phyloP scores from a whole-genome alignment of 2,113 vertebrate species.

The Xenus cinereus region DNA sequence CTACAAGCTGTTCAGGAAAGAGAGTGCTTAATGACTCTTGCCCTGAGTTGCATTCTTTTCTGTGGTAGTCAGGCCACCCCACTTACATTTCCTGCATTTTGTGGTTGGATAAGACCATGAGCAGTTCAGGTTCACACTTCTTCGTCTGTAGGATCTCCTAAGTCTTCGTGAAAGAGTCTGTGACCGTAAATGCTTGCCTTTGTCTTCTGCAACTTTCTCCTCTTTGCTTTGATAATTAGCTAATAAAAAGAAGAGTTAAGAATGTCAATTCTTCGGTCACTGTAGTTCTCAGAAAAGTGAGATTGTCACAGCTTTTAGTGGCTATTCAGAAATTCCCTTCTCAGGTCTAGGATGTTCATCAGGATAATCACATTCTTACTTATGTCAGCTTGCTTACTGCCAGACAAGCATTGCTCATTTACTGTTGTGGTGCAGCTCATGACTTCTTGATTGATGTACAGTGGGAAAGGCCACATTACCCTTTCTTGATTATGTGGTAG shows the following conservation, averaged over 20 bases:
- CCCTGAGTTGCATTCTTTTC: not conserved
- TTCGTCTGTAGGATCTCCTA: not conserved
- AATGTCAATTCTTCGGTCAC: not conserved
- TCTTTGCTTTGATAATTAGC: not conserved
- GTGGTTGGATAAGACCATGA: not conserved
- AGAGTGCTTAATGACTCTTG: not conserved
- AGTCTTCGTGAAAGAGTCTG: not conserved
- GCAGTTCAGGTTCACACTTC: not conserved
- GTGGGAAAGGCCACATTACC: not conserved
- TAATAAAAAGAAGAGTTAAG: not conserved
- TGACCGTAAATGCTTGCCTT: not conserved
- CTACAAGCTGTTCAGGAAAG: not conserved
- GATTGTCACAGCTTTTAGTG: not conserved
- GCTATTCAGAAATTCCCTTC: not conserved
- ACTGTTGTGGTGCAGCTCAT: not conserved
- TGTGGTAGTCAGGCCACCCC: not conserved
- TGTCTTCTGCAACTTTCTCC: not conserved
- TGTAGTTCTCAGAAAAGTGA: not conserved
- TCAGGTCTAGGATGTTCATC: not conserved
- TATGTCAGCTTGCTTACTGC: not conserved
- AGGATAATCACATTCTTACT: not conserved
- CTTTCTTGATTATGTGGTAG: not conserved
- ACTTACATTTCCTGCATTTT: not conserved
- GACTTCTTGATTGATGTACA: not conserved
- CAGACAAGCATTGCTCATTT: not conserved